Percentiles rank a stretch among this genome's conserved stretches.
These are phyloP conservation scores for Pelochelys cantorii DNA, from an alignment of 2,797 vertebrate species.

Conservation along the genomic window DNA sequence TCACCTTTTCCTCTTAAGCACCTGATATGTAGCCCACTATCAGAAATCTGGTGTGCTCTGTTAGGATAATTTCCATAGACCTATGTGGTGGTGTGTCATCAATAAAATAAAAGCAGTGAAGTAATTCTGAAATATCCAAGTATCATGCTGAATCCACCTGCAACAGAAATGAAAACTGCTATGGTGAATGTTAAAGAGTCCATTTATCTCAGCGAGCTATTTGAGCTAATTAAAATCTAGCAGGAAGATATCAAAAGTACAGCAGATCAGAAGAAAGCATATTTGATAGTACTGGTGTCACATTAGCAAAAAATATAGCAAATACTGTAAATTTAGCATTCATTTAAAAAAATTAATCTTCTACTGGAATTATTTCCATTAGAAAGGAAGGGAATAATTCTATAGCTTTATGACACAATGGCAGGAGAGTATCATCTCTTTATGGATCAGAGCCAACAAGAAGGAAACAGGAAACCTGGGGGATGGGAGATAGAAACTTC, in stretches of 20 bases:
- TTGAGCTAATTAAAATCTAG: background rate
- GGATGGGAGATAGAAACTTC: background rate
- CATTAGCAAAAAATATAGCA: fast-evolving
- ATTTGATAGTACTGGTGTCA: background rate
- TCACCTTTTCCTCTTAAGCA: background rate
- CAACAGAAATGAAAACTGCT: background rate
- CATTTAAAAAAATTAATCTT: background rate
- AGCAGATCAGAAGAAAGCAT: background rate
- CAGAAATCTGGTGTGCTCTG: background rate
- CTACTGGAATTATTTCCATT: background rate
- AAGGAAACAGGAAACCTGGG: conserved; percentile 40
- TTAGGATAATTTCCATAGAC: background rate
- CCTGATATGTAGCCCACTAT: background rate
- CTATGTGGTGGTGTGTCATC: background rate
- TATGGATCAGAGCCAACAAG: conserved; percentile 44
- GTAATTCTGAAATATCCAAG: background rate
- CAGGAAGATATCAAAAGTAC: background rate
- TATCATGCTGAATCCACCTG: background rate
- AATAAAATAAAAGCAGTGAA: background rate
- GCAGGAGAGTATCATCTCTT: conserved; percentile 37
- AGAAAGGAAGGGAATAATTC: background rate
- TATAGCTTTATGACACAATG: background rate
- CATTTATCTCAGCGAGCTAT: background rate
- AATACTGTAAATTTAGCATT: background rate
- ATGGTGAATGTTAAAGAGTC: background rate